Conservation (phyloP, 2,888 invertebrate genomes). For the Xylota segnis region DNA sequence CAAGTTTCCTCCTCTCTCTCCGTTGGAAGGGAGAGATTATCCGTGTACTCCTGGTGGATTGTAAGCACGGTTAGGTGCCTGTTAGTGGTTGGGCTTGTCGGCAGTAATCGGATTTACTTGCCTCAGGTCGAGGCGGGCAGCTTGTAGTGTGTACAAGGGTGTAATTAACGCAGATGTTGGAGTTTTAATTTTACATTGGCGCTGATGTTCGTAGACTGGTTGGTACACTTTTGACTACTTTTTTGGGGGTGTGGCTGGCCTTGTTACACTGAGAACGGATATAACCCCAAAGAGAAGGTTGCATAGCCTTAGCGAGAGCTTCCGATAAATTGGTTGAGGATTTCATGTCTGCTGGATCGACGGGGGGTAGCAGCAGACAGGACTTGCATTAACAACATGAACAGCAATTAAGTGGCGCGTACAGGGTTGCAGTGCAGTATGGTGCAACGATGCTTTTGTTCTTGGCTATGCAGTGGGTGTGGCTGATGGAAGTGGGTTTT, state of each 20-base stretch:
- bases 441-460: constrained; percentile 47
- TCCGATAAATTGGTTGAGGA: constrained; percentile 37
- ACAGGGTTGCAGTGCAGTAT: constrained; percentile 2
- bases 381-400: constrained; percentile 67
- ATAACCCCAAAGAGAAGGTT: constrained; percentile 42
- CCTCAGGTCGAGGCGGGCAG: too few species aligned
- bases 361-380: not conserved
- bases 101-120: constrained; percentile 66
- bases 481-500: constrained; percentile 47
- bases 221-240: constrained; percentile 24
- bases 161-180: constrained; percentile 71
- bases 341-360: constrained; percentile 14
- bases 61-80: not conserved
- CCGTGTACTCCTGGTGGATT: not conserved
- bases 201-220: too few species aligned
- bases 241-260: constrained; percentile 47
- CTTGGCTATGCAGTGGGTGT: constrained; percentile 21
- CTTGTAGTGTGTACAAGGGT: constrained; percentile 42
- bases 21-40: constrained; percentile 31
- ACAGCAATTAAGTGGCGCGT: constrained; percentile 57
- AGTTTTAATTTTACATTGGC: constrained; percentile 59
- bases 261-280: constrained; percentile 50
- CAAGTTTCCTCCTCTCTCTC: too few species aligned
- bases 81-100: constrained; percentile 46
- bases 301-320: constrained; percentile 43